These are phyloP conservation scores for Hirtodrosophila alboralis DNA, from an alignment of 2,888 invertebrate genomes.

Conservation along the genomic window DNA sequence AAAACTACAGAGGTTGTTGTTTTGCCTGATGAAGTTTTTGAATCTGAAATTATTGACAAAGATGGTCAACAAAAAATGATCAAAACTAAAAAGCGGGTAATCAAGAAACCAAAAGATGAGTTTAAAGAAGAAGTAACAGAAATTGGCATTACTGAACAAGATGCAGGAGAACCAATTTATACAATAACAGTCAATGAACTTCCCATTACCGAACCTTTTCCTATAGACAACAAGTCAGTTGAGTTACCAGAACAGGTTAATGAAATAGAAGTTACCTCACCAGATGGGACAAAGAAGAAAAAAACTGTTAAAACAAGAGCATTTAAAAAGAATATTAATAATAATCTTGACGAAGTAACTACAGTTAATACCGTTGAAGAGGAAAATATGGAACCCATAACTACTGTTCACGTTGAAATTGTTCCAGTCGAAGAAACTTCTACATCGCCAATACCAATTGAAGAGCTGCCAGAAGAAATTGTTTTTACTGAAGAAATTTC, in stretches of 20 bases:
- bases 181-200: slow-evolving; percentile 73
- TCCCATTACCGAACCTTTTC: slow-evolving; percentile 47
- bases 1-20: slow-evolving; percentile 72
- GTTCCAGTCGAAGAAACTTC: slow-evolving; percentile 74
- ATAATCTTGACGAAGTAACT: slow-evolving; percentile 82
- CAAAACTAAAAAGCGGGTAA: slow-evolving; percentile 82
- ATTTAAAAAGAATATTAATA: slow-evolving; percentile 82
- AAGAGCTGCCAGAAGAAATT: slow-evolving; percentile 82
- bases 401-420: slow-evolving; percentile 79
- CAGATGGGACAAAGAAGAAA: slow-evolving; percentile 81
- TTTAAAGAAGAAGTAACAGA: slow-evolving; percentile 84
- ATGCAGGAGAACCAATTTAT: slow-evolving; percentile 82
- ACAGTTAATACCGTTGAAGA: slow-evolving; percentile 83
- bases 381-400: slow-evolving; percentile 76
- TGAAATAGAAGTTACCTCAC: slow-evolving; percentile 73
- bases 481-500: slow-evolving; percentile 78
- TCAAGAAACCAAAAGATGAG: slow-evolving; percentile 84
- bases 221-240: slow-evolving; percentile 54
- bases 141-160: slow-evolving; percentile 84
- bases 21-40: slow-evolving; percentile 76
- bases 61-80: slow-evolving; percentile 77
- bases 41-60: slow-evolving; percentile 72
- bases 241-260: slow-evolving; percentile 83
- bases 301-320: slow-evolving; percentile 81
- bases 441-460: slow-evolving; percentile 72